These are phyloP conservation scores for Cynopterus sphinx DNA, from an alignment of 2,797 vertebrate genomes.

Conservation along the genomic window DNA sequence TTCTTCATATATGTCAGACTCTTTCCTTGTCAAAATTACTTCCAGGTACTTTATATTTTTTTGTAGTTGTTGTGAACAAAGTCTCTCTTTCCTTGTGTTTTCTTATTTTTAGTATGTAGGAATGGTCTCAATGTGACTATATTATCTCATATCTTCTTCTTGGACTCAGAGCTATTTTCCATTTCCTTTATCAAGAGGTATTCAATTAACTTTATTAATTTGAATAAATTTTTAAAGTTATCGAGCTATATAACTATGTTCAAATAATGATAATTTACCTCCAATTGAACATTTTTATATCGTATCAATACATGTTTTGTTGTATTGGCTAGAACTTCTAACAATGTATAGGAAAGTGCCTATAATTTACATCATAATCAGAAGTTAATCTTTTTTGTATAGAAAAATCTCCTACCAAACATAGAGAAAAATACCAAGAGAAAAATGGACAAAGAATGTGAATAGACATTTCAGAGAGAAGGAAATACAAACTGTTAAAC, in stretches of 20 bases:
- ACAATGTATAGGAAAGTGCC: background rate
- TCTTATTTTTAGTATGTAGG: background rate
- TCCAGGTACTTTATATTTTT: background rate
- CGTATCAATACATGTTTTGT: background rate
- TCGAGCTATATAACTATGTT: background rate
- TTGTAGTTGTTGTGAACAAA: background rate
- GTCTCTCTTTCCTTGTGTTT: background rate
- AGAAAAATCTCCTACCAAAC: background rate
- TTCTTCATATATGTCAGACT: background rate
- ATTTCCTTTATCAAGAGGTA: background rate
- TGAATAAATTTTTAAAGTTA: conserved; percentile 18
- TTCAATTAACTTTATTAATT: conserved; percentile 22
- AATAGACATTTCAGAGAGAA: background rate
- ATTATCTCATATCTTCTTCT: background rate
- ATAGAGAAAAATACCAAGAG: background rate
- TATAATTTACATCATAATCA: background rate
- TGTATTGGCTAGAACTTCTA: background rate
- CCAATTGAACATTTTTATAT: background rate
- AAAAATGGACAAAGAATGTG: background rate
- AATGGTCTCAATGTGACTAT: background rate
- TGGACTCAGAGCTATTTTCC: background rate
- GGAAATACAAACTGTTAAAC: conserved; percentile 8
- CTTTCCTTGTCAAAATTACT: background rate
- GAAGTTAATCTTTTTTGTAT: background rate
- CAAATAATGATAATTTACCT: background rate